Evolutionary conservation across 2,888 invertebrate genomes (phyloP), one percentile per base, ranked within the genome.

Genomic region (Acleris emargana): DNA sequence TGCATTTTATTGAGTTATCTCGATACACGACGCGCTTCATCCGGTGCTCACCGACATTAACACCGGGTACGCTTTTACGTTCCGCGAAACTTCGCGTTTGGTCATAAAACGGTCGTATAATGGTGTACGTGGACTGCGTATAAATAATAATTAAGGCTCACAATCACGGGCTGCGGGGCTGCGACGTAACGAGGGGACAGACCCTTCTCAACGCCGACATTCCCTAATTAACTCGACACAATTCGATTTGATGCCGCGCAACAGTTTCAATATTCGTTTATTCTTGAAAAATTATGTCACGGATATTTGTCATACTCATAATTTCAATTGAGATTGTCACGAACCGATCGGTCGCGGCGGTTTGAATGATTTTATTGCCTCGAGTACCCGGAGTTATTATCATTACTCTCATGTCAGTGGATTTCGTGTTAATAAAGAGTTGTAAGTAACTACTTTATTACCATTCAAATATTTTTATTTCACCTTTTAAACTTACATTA

Each of bases 181-280:
- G 71, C 70, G 74, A 73, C 72, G 67, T 67, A 67, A 64, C 67
- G 64, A 68, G 68, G 69, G 69, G 58, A 55, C 55, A 47, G 75
- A 83, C 86, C 87, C 86, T 82, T 73, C 81, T 85, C 86, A 84
- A 77, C 76, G 75, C 75, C 80, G 83, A 82, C 83, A 77, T 77
- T 72, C 77, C 75, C 79, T 87, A 88, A 89, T 89, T 88, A 88
- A 85, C 86, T 87, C 81, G 78, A 78, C 77, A 82, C 83, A 83
- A 85, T 86, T 86, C 82, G 85, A 87, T 86, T 83, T 81, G 80
- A 77, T 73, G 76, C 71, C 74, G 71, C 79, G 79, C 83, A 81
- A 84, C 83, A 81, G 83, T 82, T 84, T 82, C 79, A 79, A 82
- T 83, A 81, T 81, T 78, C 77, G 71, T 76, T 78, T 76, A 76